Conservation (phyloP, 2,888 invertebrate genomes). For the Andrena camellia region DNA sequence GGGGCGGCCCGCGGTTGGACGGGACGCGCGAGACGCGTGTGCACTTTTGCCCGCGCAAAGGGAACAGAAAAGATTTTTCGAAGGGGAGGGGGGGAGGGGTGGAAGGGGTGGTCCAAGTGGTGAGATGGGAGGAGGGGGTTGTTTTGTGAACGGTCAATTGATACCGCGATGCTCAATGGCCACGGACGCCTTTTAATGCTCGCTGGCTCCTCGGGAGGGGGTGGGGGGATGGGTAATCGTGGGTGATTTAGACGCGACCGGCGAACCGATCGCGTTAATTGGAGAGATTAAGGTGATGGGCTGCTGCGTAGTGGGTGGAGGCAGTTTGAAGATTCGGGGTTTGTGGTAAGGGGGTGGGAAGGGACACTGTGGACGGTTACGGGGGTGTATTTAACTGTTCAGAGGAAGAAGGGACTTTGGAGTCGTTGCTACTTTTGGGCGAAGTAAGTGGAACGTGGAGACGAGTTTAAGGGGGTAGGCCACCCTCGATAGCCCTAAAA, state of each 20-base stretch:
- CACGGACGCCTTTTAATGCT: conserved; percentile 49
- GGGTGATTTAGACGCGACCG: conserved; percentile 24
- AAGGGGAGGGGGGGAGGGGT: too few species aligned
- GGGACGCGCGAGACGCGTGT: conserved; percentile 61
- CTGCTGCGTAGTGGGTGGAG: background rate
- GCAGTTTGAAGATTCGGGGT: background rate
- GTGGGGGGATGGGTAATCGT: conserved; percentile 4
- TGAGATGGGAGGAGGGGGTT: conserved; percentile 43
- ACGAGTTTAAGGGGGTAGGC: too few species aligned
- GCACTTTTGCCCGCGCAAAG: conserved; percentile 55
- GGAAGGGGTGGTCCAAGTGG: conserved; percentile 27
- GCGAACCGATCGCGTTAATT: background rate
- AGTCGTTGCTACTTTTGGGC: too few species aligned
- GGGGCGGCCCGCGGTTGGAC: conserved; percentile 46
- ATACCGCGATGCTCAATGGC: conserved; percentile 53
- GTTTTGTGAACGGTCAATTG: conserved; percentile 62
- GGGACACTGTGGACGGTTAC: too few species aligned
- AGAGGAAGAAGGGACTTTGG: too few species aligned
- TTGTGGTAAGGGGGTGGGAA: background rate
- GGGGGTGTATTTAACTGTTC: too few species aligned
- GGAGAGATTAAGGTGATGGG: background rate
- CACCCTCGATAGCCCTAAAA: too few species aligned
- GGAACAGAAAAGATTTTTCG: conserved; percentile 61
- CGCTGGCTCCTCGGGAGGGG: conserved; percentile 4
- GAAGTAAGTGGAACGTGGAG: too few species aligned